Percentiles rank a stretch among this genome's conserved stretches.
Evolutionary conservation across 2,888 invertebrate genomes (phyloP).

Genomic region (Deroplatys truncata): DNA sequence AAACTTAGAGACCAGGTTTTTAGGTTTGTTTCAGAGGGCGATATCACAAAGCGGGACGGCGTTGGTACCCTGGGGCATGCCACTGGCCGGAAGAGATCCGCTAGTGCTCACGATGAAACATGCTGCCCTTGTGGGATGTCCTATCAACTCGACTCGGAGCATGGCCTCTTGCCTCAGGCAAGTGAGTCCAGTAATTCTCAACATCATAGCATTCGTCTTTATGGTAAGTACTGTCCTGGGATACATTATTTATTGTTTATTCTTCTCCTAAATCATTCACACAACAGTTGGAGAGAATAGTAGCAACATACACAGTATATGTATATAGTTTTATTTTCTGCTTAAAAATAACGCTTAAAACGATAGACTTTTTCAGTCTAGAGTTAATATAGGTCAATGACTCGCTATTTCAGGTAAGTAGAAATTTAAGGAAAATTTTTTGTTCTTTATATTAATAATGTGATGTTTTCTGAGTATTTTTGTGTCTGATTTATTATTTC

Average conservation of each 20-base stretch:
- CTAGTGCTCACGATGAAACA: neutral
- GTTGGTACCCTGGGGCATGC: neutral
- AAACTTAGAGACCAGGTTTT: neutral
- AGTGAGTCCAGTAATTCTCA: neutral
- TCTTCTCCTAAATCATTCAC: no score
- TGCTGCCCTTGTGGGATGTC: neutral
- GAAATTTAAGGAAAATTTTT: no score
- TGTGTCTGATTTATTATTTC: no score
- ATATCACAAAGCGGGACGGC: neutral
- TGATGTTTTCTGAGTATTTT: no score
- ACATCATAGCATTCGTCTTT: neutral
- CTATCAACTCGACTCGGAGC: neutral
- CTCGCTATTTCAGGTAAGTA: no score
- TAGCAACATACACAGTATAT: no score
- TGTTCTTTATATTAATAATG: no score
- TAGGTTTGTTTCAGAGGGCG: neutral
- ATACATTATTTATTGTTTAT: neutral
- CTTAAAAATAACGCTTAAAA: no score
- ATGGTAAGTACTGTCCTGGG: neutral
- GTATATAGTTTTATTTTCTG: no score
- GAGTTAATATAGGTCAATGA: no score
- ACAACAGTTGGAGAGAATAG: no score
- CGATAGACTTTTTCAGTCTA: no score
- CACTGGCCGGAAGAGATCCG: neutral
- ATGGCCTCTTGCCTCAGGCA: neutral